These are phyloP conservation scores for Marcusenius ussheri DNA, from an alignment of 2,113 vertebrate species.

Conservation along the genomic window DNA sequence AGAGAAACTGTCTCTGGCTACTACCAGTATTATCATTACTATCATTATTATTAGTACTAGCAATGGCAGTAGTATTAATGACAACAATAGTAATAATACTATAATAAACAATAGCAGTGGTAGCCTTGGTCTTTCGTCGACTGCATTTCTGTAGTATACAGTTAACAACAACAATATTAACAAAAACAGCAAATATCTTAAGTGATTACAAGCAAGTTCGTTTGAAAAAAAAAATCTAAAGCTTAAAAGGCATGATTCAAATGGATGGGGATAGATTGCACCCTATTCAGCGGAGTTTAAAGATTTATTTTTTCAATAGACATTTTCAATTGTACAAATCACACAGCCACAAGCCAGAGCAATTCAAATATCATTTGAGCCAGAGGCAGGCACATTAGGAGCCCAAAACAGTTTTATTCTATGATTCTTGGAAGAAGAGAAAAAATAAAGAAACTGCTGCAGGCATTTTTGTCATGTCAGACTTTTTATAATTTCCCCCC, in stretches of 20 bases:
- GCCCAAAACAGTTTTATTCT: neutral
- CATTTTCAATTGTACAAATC: slow-evolving; percentile 10
- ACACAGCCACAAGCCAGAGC: neutral
- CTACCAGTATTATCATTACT: neutral
- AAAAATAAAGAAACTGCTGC: neutral
- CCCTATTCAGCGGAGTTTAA: neutral
- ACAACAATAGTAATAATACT: neutral
- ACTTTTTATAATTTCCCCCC: neutral
- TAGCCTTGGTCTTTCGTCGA: neutral
- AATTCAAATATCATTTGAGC: slow-evolving; percentile 6
- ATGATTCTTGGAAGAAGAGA: slow-evolving; percentile 1
- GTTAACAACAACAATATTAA: neutral
- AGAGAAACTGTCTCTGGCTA: neutral
- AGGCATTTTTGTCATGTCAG: neutral
- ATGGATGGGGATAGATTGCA: neutral
- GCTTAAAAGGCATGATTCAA: neutral
- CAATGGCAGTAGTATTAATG: neutral
- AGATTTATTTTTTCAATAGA: slow-evolving; percentile 1
- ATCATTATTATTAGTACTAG: neutral
- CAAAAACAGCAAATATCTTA: neutral
- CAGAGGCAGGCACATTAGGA: neutral
- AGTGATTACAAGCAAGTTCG: neutral
- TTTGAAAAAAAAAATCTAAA: neutral
- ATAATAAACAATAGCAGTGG: neutral
- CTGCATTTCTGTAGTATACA: neutral